Evolutionary conservation across 2,113 vertebrate species (phyloP).

Genomic region (Urocynchramus pylzowi): DNA sequence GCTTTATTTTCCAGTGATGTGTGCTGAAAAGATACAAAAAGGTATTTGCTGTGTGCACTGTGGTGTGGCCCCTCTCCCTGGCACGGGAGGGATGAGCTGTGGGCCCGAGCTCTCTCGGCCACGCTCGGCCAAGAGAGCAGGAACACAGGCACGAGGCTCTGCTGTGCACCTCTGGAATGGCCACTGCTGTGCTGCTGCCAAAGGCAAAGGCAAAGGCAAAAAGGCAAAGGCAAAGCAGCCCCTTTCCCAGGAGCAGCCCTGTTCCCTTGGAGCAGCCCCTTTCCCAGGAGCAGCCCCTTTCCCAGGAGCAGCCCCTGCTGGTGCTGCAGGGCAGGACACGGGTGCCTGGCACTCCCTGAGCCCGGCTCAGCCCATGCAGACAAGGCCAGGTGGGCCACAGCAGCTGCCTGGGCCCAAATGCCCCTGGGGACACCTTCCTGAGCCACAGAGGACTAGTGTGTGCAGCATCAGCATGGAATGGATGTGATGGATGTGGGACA

Average conservation of each 20-base stretch:
- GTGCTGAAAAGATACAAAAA: background rate
- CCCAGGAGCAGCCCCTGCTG: rapidly evolving
- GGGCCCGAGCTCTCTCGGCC: rapidly evolving
- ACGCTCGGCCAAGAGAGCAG: background rate
- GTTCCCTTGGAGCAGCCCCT: rapidly evolving
- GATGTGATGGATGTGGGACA: background rate
- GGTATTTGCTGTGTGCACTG: rapidly evolving
- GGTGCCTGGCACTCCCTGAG: background rate
- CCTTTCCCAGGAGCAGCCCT: background rate
- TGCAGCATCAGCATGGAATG: rapidly evolving
- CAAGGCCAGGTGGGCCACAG: background rate
- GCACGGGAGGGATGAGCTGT: rapidly evolving
- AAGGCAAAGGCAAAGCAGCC: background rate
- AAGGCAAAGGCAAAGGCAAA: rapidly evolving
- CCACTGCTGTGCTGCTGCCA: background rate
- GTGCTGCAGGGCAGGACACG: background rate
- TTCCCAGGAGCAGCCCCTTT: background rate
- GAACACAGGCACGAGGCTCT: background rate
- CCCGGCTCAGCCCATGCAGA: rapidly evolving
- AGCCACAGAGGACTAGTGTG: rapidly evolving
- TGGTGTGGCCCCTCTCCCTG: rapidly evolving
- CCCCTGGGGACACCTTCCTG: background rate
- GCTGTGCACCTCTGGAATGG: background rate
- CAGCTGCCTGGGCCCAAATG: background rate
- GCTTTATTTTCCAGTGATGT: background rate